Percentiles rank a stretch among this genome's conserved stretches.
phyloP scores from a whole-genome alignment of 1,140 invertebrate species.

The Pinna nobilis region DNA sequence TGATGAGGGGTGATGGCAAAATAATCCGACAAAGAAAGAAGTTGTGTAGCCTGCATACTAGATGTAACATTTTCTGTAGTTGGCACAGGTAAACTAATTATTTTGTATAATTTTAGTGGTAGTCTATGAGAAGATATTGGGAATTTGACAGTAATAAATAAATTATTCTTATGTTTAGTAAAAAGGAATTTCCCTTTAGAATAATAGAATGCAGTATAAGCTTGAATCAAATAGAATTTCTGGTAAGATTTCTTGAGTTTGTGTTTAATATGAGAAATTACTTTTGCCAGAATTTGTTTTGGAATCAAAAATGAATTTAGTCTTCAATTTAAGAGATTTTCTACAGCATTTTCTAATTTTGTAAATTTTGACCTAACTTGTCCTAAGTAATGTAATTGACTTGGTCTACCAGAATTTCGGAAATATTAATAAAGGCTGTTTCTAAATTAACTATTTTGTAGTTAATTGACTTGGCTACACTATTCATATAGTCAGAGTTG shows the following conservation, averaged over 20 bases:
- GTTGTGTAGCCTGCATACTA: not conserved
- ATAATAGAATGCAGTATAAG: not conserved
- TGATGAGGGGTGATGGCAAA: constrained; percentile 1
- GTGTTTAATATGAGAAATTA: not conserved
- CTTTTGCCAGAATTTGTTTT: not conserved
- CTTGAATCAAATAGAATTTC: not conserved
- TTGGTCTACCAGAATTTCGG: too few relatives aligned
- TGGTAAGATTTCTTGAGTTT: constrained; percentile 1
- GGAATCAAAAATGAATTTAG: not conserved
- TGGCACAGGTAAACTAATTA: not conserved
- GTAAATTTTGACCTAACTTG: too few relatives aligned
- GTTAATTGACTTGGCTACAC: too few relatives aligned
- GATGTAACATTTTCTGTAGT: not conserved
- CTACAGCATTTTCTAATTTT: not conserved
- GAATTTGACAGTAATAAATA: constrained; percentile 1
- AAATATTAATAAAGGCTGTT: too few relatives aligned
- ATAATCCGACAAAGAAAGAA: not conserved
- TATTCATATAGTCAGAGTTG: too few relatives aligned
- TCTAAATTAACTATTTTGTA: too few relatives aligned
- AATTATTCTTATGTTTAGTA: not conserved
- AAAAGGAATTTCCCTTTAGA: constrained; percentile 1
- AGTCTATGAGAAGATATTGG: not conserved
- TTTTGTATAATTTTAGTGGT: not conserved
- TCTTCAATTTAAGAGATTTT: not conserved
- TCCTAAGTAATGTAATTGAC: too few relatives aligned